phyloP scores from a whole-genome alignment of 35 echinoderm and acorn worm genomes.

The Amphiura filiformis region DNA sequence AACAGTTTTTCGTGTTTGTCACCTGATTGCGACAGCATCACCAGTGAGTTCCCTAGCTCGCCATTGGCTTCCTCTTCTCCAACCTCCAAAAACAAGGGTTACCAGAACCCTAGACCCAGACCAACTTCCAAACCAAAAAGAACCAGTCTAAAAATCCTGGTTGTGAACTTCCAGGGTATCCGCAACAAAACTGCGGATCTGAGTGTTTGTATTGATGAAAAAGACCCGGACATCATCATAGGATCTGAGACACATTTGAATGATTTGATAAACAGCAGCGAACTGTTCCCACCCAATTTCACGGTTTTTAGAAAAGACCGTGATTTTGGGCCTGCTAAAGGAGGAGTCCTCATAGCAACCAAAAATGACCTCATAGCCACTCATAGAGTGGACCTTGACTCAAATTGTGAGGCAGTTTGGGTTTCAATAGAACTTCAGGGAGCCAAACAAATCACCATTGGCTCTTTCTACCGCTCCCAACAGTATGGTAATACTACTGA shows the following conservation, averaged over 20 bases:
- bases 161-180: constrained; percentile 44
- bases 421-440: constrained; percentile 14
- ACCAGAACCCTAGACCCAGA: not conserved
- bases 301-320: constrained; percentile 14
- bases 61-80: constrained; percentile 48
- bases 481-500: not conserved
- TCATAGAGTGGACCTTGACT: not conserved
- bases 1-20: constrained; percentile 1
- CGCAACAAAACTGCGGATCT: constrained; percentile 26
- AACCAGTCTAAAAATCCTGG: constrained; percentile 4
- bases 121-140: not conserved
- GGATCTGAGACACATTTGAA: constrained; percentile 2
- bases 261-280: not conserved
- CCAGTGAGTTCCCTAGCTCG: not conserved
- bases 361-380: constrained; percentile 24
- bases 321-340: not conserved
- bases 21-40: not conserved
- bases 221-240: constrained; percentile 27
- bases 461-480: constrained; percentile 28
- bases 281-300: constrained; percentile 19
- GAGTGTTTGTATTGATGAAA: constrained; percentile 10
- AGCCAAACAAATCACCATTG: not conserved
- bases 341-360: not conserved
- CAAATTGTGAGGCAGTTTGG: constrained; percentile 20
- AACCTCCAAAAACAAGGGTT: not conserved